Conservation (phyloP, 2,113 vertebrate species). For the Aldabrachelys gigantea region DNA sequence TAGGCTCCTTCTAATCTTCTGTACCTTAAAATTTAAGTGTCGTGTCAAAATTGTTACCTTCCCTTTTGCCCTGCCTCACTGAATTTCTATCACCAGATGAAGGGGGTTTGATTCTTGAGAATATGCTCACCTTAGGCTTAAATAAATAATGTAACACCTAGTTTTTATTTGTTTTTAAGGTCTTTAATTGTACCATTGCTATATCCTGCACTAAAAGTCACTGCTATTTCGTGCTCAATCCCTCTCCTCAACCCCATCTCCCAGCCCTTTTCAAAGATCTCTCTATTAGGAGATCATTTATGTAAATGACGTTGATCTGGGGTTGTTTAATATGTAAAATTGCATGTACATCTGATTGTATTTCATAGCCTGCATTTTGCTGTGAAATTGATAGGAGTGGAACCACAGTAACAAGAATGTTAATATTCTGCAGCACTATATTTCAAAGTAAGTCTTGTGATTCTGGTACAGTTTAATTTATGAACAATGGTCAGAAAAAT, state of each 20-base stretch:
- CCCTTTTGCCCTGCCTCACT: background rate
- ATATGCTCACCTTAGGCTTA: background rate
- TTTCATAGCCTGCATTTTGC: background rate
- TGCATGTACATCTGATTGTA: background rate
- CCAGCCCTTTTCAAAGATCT: background rate
- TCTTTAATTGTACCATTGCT: background rate
- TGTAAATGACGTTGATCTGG: background rate
- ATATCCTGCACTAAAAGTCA: background rate
- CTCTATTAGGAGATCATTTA: background rate
- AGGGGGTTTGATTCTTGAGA: constrained; percentile 1
- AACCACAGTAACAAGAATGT: background rate
- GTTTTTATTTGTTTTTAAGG: constrained; percentile 12
- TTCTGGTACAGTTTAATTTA: background rate
- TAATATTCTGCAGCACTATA: background rate
- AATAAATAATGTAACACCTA: background rate
- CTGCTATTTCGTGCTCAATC: background rate
- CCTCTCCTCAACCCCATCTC: background rate
- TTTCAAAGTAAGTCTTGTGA: background rate
- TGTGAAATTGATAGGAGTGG: background rate
- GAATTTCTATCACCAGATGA: constrained; percentile 21
- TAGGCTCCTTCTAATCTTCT: background rate
- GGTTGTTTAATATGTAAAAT: background rate
- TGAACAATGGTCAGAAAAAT: background rate
- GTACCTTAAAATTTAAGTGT: background rate
- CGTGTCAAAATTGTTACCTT: background rate